phyloP scores from a whole-genome alignment of 2,888 invertebrate species.

The Notocelia uddmanniana region DNA sequence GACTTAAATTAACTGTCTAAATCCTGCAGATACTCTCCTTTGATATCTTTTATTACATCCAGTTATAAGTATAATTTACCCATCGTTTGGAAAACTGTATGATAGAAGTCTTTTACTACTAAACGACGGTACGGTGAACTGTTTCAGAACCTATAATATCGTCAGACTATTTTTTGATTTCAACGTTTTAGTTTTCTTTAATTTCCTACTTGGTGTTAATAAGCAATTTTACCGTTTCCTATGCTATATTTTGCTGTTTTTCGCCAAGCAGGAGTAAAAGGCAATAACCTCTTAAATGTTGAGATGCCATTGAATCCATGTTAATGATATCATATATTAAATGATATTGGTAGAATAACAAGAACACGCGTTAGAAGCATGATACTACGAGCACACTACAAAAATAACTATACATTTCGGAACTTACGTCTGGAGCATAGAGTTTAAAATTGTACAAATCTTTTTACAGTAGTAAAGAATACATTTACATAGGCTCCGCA shows the following conservation, averaged over 20 bases:
- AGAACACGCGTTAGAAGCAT: conserved; percentile 28
- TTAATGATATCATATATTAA: conserved; percentile 18
- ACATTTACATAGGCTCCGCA: conserved; percentile 27
- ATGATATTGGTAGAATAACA: conserved; percentile 25
- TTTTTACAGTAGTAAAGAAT: neutral
- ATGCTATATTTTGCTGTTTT: neutral
- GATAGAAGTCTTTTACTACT: too few species aligned
- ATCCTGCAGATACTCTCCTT: too few species aligned
- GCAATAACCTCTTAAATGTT: conserved; percentile 7
- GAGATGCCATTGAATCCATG: neutral
- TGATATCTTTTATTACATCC: too few species aligned
- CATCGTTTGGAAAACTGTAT: too few species aligned
- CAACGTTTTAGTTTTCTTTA: too few species aligned
- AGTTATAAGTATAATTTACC: too few species aligned
- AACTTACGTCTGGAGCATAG: neutral
- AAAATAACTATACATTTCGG: neutral
- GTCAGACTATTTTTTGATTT: too few species aligned
- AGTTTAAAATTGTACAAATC: neutral
- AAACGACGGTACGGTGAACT: too few species aligned
- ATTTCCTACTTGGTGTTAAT: too few species aligned
- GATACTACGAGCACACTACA: neutral
- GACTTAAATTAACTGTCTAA: too few species aligned
- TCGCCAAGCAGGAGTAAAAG: neutral
- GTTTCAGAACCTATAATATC: too few species aligned
- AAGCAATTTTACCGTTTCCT: too few species aligned